These are phyloP conservation scores for Pogonomyrmex californicus DNA, from an alignment of 1,140 invertebrate species.

Conservation along the genomic window DNA sequence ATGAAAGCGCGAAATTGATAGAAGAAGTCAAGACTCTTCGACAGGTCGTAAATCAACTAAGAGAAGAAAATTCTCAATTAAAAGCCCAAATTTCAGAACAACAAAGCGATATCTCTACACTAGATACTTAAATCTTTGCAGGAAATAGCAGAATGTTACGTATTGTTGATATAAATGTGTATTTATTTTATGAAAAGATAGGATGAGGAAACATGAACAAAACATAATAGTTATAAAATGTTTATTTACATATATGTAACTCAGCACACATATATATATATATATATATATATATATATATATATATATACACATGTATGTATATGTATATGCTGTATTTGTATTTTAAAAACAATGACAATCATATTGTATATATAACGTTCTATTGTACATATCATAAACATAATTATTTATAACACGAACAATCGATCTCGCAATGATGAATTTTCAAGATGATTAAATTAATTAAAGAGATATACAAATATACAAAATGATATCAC, in stretches of 20 bases:
- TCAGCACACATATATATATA: conserved; percentile 71
- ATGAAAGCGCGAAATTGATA: conserved; percentile 87
- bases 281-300: conserved; percentile 17
- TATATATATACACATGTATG: background rate
- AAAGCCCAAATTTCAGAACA: conserved; percentile 84
- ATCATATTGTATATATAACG: conserved; percentile 75
- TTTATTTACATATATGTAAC: conserved; percentile 82
- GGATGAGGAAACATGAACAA: conserved; percentile 40
- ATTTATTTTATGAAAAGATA: conserved; percentile 14
- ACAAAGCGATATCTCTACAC: background rate
- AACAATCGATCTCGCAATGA: conserved; percentile 67
- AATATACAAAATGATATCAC: conserved; percentile 76
- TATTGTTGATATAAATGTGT: background rate
- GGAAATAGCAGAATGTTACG: background rate
- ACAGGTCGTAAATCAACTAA: conserved; percentile 87
- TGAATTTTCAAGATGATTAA: conserved; percentile 74
- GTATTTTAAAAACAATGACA: conserved; percentile 77
- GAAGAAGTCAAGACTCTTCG: conserved; percentile 86
- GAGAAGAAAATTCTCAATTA: conserved; percentile 87
- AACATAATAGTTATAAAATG: conserved; percentile 81
- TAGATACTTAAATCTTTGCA: conserved; percentile 45
- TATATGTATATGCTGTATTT: conserved; percentile 8
- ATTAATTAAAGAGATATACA: conserved; percentile 77
- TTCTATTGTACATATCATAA: conserved; percentile 79
- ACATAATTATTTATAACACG: conserved; percentile 74